Percentiles rank a stretch among this genome's conserved stretches.
Conservation (phyloP, 37 sponge, comb jelly and placozoan genomes). For the Bolinopsis microptera region DNA sequence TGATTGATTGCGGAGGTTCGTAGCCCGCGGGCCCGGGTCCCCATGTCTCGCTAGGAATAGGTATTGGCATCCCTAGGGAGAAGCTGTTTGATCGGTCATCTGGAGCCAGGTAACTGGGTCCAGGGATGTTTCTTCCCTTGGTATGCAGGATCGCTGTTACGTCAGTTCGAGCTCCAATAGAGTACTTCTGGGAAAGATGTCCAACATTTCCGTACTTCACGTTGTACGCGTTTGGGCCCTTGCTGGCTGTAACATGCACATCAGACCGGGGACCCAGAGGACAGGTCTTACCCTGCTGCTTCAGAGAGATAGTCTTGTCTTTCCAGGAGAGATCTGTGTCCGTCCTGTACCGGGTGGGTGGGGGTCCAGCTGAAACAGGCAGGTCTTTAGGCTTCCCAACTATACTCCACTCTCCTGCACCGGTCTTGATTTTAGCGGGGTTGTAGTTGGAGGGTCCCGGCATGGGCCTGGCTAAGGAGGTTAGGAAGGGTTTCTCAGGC, state of each 20-base stretch:
- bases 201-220: conserved; percentile 36
- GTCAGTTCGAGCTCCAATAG: background rate
- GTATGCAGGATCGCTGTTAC: background rate
- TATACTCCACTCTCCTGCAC: conserved; percentile 52
- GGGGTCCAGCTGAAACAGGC: conserved; percentile 3
- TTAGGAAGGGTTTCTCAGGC: background rate
- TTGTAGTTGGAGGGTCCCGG: conserved; percentile 55
- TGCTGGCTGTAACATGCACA: conserved; percentile 18
- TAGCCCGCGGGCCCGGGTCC: conserved; percentile 38
- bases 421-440: background rate
- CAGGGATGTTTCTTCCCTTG: background rate
- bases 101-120: conserved; percentile 46
- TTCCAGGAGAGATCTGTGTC: background rate
- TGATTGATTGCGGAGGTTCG: background rate
- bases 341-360: conserved; percentile 17
- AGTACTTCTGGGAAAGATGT: conserved; percentile 36
- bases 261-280: conserved; percentile 12
- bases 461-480: conserved; percentile 15
- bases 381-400: conserved; percentile 60
- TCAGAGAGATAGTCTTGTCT: conserved; percentile 36
- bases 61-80: conserved; percentile 4
- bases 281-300: conserved; percentile 47
- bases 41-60: background rate
- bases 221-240: conserved; percentile 43
- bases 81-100: background rate